A percentile compares a stretch with the other conserved stretches of the same genome.
Conservation (phyloP, 2,797 vertebrate species). For the Leptatherina wallacei region DNA sequence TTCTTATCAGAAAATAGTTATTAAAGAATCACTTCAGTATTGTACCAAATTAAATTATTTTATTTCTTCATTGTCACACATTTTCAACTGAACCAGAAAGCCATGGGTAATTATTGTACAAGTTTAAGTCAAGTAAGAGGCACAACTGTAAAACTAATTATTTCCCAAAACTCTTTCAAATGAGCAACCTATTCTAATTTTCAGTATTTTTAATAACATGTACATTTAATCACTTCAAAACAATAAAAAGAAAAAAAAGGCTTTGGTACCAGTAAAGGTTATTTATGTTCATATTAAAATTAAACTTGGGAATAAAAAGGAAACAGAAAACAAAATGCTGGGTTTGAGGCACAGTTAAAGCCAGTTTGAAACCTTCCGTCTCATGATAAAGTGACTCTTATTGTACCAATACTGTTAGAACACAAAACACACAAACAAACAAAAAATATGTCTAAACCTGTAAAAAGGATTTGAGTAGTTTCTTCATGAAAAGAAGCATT, state of each 20-base stretch:
- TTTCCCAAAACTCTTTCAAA: conserved; percentile 7
- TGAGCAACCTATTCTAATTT: not conserved
- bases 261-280: conserved; percentile 41
- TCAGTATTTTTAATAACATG: conserved; percentile 9
- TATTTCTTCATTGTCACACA: conserved; percentile 8
- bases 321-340: not conserved
- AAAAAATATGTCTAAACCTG: not conserved
- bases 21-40: not conserved
- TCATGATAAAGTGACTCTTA: conserved; percentile 29
- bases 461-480: conserved; percentile 1
- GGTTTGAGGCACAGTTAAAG: conserved; percentile 38
- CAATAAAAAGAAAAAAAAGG: not conserved
- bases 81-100: conserved; percentile 52
- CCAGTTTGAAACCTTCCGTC: conserved; percentile 51
- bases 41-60: conserved; percentile 21
- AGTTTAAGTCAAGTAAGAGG: conserved; percentile 36
- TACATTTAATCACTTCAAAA: conserved; percentile 10
- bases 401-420: conserved; percentile 53
- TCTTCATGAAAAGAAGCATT: conserved; percentile 11
- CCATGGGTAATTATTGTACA: not conserved
- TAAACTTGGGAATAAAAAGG: not conserved
- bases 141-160: conserved; percentile 48
- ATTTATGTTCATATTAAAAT: not conserved
- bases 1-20: conserved; percentile 13
- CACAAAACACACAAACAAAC: conserved; percentile 21